Base-by-base conservation (phyloP, 2,888 invertebrate genomes). In the Caenorhabditis sinica region DNA sequence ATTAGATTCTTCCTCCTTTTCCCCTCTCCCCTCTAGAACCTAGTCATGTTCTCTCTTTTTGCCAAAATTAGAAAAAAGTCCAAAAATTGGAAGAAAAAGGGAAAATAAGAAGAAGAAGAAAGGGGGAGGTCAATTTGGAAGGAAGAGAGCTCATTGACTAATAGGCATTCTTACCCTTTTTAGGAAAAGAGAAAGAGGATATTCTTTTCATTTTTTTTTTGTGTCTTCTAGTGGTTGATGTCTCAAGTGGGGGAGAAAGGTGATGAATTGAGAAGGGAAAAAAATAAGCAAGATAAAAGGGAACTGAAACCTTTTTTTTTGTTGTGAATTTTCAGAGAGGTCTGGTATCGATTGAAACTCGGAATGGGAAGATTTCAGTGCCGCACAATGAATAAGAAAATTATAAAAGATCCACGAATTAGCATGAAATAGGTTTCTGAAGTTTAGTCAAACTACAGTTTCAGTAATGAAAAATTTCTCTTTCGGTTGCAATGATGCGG, bases 111-210 rank as follows among this genome's bases (percentile, higher is more conserved):
- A 43, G 23, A 63, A n/a, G n/a, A n/a, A n/a, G n/a, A n/a, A n/a
- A 43, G n/a, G 15, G n/a, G 28, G 30, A 68, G 23, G 11, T 53
- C 20, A 60, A 68, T 58, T 69, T 36, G 60, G 20, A 23, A 25
- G 58, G 17, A 25, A 43, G 53, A 17, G 36, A 25, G 68, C 76
- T 77, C 69, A 61, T 76, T 76, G 68, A 61, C 77, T 77, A 77
- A 77, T 77, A 77, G 49, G 77, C 61, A 8, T 28, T 53, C 40
- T 61, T 61, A 30, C 28, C 40, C 45, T 66, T 76, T 66, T 51
- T 51, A 25, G 49, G 36, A 11, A n/a, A n/a, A n/a, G n/a, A n/a
- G n/a, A 49, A 51, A 40, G 40, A 40, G 40, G n/a, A n/a, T n/a
- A n/a, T n/a, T n/a, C n/a, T n/a, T 36, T 9, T 36, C 33, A 36